Base-by-base conservation (phyloP, 2,888 invertebrate species). In the Melieria omissa region DNA sequence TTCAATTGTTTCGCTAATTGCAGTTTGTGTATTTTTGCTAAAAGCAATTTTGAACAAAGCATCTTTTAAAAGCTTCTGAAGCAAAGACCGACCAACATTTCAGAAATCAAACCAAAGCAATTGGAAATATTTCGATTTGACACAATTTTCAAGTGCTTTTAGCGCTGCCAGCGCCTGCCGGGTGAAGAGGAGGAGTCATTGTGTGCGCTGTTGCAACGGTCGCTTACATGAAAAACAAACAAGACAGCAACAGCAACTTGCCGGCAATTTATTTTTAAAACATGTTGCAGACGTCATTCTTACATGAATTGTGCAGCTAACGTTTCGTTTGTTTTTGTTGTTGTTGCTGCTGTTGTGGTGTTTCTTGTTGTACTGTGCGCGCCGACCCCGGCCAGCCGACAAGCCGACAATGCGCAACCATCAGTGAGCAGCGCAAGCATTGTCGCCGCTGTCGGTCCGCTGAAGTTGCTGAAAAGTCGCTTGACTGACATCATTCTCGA, bases 401-500 rank as follows among this genome's bases (percentile, higher is more conserved):
- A 29, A 8, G 55, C 55, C 55, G 16, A 55, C 29, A 55, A 29
- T 55, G 55, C 55, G 9, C 16, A 49, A 67, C 47, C 67, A 46
- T 67, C 49, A 49, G 58, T 67, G 60, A 44, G 67, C 60, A 58
- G 5, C 14, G 62, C 42, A 63, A n/a, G 63, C 70, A 65, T 58
- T 41, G 63, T 49, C 64, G 52, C 46, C 41, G 58, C 63, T 57
- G 47, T 41, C 62, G 63, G 64, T 47, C 52, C 65, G 61, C 54
- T 71, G 61, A 66, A 66, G 16, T 67, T 63, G 63, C 63, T 68
- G n/a, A 47, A 70, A 75, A 72, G n/a, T 65, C 66, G 78, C 77
- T 76, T 82, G 81, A 82, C 82, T 80, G 82, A 82, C 81, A 82
- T 80, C 79, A 76, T 80, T 82, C 81, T 80, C 80, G 81, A 81